These are phyloP conservation scores for Chaetodon trifasciatus DNA, from an alignment of 2,797 vertebrate species.

Conservation along the genomic window DNA sequence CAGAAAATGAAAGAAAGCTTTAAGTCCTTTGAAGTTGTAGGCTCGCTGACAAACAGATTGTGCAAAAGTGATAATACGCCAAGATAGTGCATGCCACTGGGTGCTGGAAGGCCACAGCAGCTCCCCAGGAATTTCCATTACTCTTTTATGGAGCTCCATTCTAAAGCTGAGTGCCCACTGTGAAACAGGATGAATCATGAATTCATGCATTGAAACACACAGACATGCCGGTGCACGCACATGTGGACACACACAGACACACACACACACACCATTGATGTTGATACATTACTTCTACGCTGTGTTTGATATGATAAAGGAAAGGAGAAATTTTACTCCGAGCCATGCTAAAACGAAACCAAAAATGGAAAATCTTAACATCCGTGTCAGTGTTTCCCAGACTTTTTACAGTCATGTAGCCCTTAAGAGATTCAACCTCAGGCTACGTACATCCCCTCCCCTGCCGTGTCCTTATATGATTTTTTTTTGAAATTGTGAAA, in stretches of 20 bases:
- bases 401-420: neutral
- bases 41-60: conserved; percentile 75
- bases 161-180: conserved; percentile 62
- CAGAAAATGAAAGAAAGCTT: conserved; percentile 74
- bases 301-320: conserved; percentile 39
- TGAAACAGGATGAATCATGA: conserved; percentile 74
- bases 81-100: conserved; percentile 62
- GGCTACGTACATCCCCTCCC: no score
- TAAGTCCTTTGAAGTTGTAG: conserved; percentile 74
- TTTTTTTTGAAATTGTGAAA: neutral
- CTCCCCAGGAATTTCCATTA: conserved; percentile 72
- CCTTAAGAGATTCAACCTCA: neutral
- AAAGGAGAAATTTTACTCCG: conserved; percentile 38
- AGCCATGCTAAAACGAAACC: conserved; percentile 37
- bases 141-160: conserved; percentile 69
- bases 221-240: conserved; percentile 16
- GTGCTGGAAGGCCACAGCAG: conserved; percentile 66
- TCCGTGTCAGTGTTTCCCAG: conserved; percentile 32
- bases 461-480: no score
- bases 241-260: neutral
- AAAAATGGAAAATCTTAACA: conserved; percentile 53
- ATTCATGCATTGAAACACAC: conserved; percentile 58
- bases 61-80: conserved; percentile 67
- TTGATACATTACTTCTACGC: conserved; percentile 43
- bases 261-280: conserved; percentile 24